Evolutionary conservation across 2,113 vertebrate species (phyloP), one percentile per base, ranked within the genome.

Genomic region (Amia ocellicauda): DNA sequence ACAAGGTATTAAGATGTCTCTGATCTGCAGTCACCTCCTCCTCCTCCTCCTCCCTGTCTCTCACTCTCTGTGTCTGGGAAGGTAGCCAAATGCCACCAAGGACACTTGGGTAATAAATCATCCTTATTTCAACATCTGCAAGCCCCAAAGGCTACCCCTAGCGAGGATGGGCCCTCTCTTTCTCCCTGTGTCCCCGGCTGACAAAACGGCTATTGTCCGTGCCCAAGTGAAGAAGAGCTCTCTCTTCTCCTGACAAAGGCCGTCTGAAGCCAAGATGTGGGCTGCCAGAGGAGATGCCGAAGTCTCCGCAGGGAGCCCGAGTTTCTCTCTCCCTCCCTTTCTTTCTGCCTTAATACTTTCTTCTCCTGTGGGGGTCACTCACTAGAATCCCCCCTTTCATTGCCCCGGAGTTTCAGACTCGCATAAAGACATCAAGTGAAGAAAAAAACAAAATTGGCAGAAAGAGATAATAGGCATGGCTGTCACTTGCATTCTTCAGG

Each of bases 381-480:
- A 80, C 82, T 82, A 73, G 23, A 29, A n/a, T 41, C 70, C 70
- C 82, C 88, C 93, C 86, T 94, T 96, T 95, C 93, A 96, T 84
- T 83, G 76, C 4, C 70, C 69, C 67, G 74, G 86, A 83, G 92
- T 91, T 90, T 93, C 92, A 91, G 91, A 91, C 88, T 84, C 80
- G 81, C 89, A 98, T 97, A 93, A 97, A 98, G 94, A 96, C 95
- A 93, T 97, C 96, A 95, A 95, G 92, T 91, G 87, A 86, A 83
- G 84, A 88, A 85, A 82, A 88, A 90, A 88, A 81, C 85, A 90
- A 91, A 90, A 85, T 81, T 89, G 83, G 89, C 90, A 91, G 93
- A 95, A 94, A 94, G 94, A 96, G 93, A 96, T 98, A 94, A 98
- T 98, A 92, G 94, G 90, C 94, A 96, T 91, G 94, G 93, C 91